These are phyloP conservation scores for Enteromius argenteus DNA, from an alignment of 2,797 vertebrate genomes.

Conservation along the genomic window DNA sequence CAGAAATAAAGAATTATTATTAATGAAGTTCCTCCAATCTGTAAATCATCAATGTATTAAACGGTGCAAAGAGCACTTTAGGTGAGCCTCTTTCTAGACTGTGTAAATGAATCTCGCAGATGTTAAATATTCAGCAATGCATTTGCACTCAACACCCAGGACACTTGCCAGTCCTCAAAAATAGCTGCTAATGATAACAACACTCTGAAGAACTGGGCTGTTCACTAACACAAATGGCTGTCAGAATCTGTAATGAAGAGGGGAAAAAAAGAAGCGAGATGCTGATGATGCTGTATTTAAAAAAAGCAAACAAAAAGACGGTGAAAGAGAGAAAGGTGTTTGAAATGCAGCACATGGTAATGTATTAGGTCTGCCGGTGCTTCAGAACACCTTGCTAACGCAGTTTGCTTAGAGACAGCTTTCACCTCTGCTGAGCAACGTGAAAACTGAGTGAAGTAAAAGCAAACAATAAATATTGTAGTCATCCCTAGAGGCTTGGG, in stretches of 20 bases:
- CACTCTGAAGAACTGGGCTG: conserved; percentile 58
- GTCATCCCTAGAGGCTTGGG: conserved; percentile 18
- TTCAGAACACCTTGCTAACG: not conserved
- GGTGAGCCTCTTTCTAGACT: not conserved
- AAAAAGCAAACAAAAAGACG: conserved; percentile 16
- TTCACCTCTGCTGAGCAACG: conserved; percentile 31
- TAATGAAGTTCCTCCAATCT: not conserved
- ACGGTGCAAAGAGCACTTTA: not conserved
- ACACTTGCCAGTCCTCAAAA: conserved; percentile 40
- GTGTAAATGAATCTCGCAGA: conserved; percentile 45
- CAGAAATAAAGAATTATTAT: not conserved
- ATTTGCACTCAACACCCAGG: conserved; percentile 56
- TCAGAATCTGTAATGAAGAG: conserved; percentile 47
- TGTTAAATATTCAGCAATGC: conserved; percentile 48
- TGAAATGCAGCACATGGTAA: conserved; percentile 47
- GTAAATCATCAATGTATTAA: not conserved
- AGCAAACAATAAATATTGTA: conserved; percentile 51
- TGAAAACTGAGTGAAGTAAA: conserved; percentile 37
- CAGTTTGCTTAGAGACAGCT: conserved; percentile 12
- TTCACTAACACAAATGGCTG: conserved; percentile 57
- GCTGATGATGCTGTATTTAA: conserved; percentile 27
- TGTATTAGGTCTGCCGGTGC: not conserved
- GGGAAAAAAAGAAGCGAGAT: not conserved
- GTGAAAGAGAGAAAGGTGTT: conserved; percentile 34
- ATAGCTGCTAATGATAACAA: conserved; percentile 63